Base-by-base conservation (phyloP, 2,888 invertebrate genomes). In the Drosophila bunnanda region DNA sequence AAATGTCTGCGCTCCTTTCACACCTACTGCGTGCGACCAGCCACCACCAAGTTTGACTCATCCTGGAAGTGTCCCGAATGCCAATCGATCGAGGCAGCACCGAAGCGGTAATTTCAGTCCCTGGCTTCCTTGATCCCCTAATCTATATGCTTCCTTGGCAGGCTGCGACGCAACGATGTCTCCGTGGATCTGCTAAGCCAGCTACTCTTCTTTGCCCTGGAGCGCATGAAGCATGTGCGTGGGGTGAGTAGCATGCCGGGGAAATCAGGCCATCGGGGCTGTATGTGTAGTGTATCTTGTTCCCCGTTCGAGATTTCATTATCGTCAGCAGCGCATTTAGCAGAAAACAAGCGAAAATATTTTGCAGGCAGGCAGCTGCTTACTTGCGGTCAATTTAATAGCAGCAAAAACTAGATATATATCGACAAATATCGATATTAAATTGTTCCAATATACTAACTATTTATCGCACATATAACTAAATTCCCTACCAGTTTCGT, bases 61-160 rank as follows among this genome's bases (percentile, higher is more conserved):
- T 92, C 93, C 83, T 98, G 97, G 97, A 95, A 96, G 54, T 98
- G 98, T 90, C 96, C 96, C 0, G 98, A 98, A 91, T 99, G 98
- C 91, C 93, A 95, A 75, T 92, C 93, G 9, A 94, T 96, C 55
- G 93, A 96, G 75, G 87, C 78, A 72, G 84, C 82, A 4, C 82
- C 88, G 30, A 92, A 91, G 75, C 90, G 89, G 92, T 92, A 86
- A 72, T 30, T 58, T 9, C 15, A 41, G 2, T 28, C 9, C 20
- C 17, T 6, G 13, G 6, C 9, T n/a, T 13, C 22, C 41, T 25
- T 0, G n/a, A 41, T 8, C 48, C 34, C 48, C 25, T 13, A 7
- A 6, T 8, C 15, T 9, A 20, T n/a, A 17, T n/a, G 32, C 71
- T 25, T 50, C n/a, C 28, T 75, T 70, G 72, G 7, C 76, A 91